Conservation (phyloP, 2,888 invertebrate species). For the Perizoma flavofasciatum region DNA sequence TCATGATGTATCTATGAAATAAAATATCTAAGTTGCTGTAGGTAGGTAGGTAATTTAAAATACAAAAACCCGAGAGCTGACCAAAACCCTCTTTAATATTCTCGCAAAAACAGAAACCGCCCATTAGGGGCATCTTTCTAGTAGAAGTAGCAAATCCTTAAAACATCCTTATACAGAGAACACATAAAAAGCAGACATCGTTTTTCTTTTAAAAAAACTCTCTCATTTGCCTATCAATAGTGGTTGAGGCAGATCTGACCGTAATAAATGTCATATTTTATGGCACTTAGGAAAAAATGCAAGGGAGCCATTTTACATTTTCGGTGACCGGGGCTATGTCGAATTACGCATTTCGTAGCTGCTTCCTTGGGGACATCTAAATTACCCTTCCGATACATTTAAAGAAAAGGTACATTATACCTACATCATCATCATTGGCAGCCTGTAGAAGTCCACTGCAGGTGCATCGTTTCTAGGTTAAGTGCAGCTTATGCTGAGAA, state of each 20-base stretch:
- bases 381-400: slow-evolving; percentile 47
- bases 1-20: background rate
- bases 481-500: too few species aligned
- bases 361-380: slow-evolving; percentile 74
- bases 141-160: slow-evolving; percentile 67
- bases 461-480: too few species aligned
- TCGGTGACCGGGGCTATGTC: slow-evolving; percentile 78
- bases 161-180: slow-evolving; percentile 78
- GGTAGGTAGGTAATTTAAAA: background rate
- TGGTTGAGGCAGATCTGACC: slow-evolving; percentile 83
- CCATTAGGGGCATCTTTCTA: slow-evolving; percentile 61
- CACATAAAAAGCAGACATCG: slow-evolving; percentile 84
- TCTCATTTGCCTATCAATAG: slow-evolving; percentile 85
- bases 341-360: slow-evolving; percentile 77
- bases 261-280: slow-evolving; percentile 84
- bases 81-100: slow-evolving; percentile 29
- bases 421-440: too few species aligned
- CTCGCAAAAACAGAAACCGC: slow-evolving; percentile 45
- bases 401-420: slow-evolving; percentile 9
- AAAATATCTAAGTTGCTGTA: too few species aligned
- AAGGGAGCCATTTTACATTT: slow-evolving; percentile 83
- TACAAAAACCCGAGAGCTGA: slow-evolving; percentile 13
- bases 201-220: slow-evolving; percentile 84
- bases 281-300: slow-evolving; percentile 82
- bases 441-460: too few species aligned